A percentile compares a stretch with the other conserved stretches of the same genome.
These are phyloP conservation scores for Eciton burchellii DNA, from an alignment of 1,140 invertebrate species.

Conservation along the genomic window DNA sequence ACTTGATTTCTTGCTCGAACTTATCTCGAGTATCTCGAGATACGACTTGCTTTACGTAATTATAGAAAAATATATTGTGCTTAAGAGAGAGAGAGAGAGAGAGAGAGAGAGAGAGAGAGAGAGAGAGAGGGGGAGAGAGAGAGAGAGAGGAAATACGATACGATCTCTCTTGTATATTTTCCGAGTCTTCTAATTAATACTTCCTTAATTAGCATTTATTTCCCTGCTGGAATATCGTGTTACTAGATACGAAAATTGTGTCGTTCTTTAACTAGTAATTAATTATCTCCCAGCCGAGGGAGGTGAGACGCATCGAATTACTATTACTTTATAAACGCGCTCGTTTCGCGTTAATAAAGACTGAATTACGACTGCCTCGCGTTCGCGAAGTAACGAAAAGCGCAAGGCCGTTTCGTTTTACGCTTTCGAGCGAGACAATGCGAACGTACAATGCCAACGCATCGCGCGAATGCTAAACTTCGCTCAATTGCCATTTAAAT, in stretches of 20 bases:
- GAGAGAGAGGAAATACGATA: neutral
- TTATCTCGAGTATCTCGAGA: neutral
- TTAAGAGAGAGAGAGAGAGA: too few species aligned
- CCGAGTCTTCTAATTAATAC: constrained; percentile 15
- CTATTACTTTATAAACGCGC: constrained; percentile 32
- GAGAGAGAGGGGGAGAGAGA: too few species aligned
- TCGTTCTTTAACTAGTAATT: constrained; percentile 14
- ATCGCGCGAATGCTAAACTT: constrained; percentile 9
- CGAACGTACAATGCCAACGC: neutral
- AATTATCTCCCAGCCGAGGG: neutral
- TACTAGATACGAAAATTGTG: constrained; percentile 15
- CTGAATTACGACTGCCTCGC: constrained; percentile 13
- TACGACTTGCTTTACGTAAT: too few species aligned
- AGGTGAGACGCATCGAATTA: constrained; percentile 23
- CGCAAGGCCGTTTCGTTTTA: constrained; percentile 20
- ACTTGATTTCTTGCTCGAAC: constrained; percentile 19
- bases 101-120: too few species aligned
- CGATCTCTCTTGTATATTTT: neutral
- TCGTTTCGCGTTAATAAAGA: constrained; percentile 35
- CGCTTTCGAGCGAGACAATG: neutral
- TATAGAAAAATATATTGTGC: too few species aligned
- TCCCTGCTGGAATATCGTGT: constrained; percentile 6
- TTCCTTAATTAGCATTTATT: constrained; percentile 23
- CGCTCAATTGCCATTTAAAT: neutral
- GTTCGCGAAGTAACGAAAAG: constrained; percentile 39